Evolutionary conservation across 1,140 invertebrate species (phyloP).

Genomic region (Caerostris extrusa): DNA sequence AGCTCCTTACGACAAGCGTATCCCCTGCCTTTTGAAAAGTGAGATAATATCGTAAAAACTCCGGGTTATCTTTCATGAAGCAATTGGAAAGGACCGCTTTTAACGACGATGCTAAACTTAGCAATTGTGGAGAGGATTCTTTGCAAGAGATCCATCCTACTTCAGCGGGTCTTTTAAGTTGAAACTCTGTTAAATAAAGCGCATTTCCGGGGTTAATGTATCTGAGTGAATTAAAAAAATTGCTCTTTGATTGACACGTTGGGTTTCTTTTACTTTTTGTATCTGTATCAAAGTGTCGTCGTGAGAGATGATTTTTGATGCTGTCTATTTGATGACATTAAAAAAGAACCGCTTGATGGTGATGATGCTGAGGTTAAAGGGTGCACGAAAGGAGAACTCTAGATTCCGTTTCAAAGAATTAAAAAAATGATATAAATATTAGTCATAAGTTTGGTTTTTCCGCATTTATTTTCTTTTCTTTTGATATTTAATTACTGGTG

Average conservation of each 20-base stretch:
- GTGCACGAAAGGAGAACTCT: neutral
- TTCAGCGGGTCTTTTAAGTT: conserved; percentile 8
- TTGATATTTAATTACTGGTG: too few species aligned
- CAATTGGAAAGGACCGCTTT: conserved; percentile 1
- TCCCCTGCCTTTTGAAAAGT: conserved; percentile 23
- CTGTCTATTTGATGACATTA: neutral
- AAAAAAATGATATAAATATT: too few species aligned
- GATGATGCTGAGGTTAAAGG: neutral
- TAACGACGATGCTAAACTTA: conserved; percentile 27
- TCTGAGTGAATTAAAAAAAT: conserved; percentile 1
- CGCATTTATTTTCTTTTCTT: too few species aligned
- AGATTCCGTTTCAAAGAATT: too few species aligned
- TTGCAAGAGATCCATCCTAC: neutral
- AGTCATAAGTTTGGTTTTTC: too few species aligned
- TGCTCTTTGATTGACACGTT: neutral
- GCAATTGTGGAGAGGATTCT: neutral
- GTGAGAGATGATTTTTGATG: conserved; percentile 31
- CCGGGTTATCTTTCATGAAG: neutral
- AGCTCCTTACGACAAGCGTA: conserved; percentile 38
- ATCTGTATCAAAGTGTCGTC: neutral
- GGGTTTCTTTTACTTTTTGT: neutral
- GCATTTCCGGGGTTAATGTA: conserved; percentile 38
- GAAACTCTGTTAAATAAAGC: conserved; percentile 24
- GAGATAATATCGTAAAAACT: conserved; percentile 42
- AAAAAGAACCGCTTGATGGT: neutral